These are phyloP conservation scores for Solenodon paradoxus DNA, from an alignment of 2,113 vertebrate species.

Conservation along the genomic window DNA sequence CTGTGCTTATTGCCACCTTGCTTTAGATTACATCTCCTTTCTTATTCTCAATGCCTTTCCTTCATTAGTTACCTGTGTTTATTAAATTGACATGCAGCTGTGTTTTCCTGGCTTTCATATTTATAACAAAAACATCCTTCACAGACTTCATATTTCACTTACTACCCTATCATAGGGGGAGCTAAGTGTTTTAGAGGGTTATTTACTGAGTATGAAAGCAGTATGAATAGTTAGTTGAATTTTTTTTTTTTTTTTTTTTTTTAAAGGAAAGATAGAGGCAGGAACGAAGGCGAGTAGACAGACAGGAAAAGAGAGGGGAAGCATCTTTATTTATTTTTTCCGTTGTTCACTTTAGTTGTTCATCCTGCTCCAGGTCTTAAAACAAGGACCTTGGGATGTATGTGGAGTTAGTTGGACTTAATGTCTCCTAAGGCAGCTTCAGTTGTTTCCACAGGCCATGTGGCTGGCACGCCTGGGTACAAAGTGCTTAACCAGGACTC, in stretches of 20 bases:
- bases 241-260: no score
- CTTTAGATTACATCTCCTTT: neutral
- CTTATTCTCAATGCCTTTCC: slow-evolving; percentile 27
- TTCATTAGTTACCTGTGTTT: neutral
- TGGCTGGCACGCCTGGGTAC: neutral
- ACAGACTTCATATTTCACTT: neutral
- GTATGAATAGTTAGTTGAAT: no score
- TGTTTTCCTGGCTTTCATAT: neutral
- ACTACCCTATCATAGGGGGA: neutral
- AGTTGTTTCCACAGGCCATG: neutral
- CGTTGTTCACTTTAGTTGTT: no score
- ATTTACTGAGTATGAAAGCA: neutral
- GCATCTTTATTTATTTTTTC: no score
- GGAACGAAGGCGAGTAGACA: no score
- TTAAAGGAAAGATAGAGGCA: no score
- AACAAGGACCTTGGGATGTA: no score
- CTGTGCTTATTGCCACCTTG: neutral
- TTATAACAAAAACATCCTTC: slow-evolving; percentile 20
- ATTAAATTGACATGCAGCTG: neutral
- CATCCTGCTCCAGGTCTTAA: no score
- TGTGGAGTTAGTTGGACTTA: neutral
- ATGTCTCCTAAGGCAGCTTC: neutral
- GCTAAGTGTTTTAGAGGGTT: slow-evolving; percentile 11
- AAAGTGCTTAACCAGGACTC: neutral
- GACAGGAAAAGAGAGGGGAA: no score